phyloP scores from a whole-genome alignment of 2,888 invertebrate species.

The Calliopum simillimum region DNA sequence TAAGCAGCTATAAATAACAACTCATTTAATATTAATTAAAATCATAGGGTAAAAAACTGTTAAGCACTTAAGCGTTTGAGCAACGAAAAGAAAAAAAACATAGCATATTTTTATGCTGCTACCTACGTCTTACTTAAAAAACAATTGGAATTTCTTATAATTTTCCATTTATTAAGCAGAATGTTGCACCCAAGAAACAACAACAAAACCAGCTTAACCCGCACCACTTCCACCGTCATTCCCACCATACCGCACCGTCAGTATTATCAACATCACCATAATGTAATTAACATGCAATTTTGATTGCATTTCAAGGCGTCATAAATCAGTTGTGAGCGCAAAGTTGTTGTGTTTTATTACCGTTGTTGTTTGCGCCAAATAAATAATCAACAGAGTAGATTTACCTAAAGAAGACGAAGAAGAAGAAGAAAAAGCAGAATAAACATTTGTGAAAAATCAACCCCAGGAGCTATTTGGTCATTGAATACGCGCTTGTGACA shows the following conservation, averaged over 20 bases:
- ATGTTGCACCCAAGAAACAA: too few relatives aligned
- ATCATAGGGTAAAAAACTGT: not conserved
- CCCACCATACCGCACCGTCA: not conserved
- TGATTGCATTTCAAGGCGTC: conserved; percentile 55
- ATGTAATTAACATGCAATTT: conserved; percentile 58
- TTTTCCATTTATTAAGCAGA: too few relatives aligned
- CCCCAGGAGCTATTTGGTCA: not conserved
- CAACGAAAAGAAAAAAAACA: not conserved
- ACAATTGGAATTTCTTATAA: too few relatives aligned
- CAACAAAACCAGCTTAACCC: not conserved
- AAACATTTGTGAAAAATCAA: not conserved
- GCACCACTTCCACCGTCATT: not conserved
- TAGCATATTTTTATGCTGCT: conserved; percentile 19
- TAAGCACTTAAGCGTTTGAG: too few relatives aligned
- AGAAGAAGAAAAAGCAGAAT: not conserved
- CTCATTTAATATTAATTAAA: not conserved
- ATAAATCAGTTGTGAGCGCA: conserved; percentile 55
- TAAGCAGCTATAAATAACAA: not conserved
- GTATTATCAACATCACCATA: not conserved
- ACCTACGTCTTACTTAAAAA: not conserved
- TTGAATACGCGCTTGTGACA: conserved; percentile 4
- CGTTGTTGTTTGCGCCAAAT: conserved; percentile 37
- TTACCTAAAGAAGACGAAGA: not conserved
- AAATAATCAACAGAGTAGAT: conserved; percentile 22
- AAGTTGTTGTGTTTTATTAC: conserved; percentile 39